A percentile compares a stretch with the other conserved stretches of the same genome.
Conservation (phyloP, 2,888 invertebrate genomes). For the Iphiclides podalirius region DNA sequence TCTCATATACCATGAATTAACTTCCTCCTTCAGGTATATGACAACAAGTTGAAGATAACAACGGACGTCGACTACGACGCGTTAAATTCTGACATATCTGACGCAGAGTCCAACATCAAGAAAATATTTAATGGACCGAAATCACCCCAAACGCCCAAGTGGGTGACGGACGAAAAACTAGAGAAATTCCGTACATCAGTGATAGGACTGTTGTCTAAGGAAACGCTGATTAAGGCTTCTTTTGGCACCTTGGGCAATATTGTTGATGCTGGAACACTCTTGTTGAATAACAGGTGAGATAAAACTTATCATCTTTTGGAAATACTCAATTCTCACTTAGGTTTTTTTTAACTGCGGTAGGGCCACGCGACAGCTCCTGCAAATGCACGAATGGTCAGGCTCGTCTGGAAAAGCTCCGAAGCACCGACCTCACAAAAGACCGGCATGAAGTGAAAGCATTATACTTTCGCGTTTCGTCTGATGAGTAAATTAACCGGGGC, state of each 20-base stretch:
- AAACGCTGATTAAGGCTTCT: slow-evolving; percentile 53
- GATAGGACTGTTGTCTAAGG: slow-evolving; percentile 47
- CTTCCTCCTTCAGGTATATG: slow-evolving; percentile 51
- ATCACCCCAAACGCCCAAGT: slow-evolving; percentile 47
- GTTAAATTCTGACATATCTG: slow-evolving; percentile 43
- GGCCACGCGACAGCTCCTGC: no score
- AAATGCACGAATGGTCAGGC: no score
- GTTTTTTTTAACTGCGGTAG: no score
- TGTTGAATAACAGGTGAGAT: slow-evolving; percentile 61
- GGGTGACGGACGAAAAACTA: slow-evolving; percentile 59
- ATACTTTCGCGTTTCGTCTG: no score
- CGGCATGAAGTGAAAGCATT: no score
- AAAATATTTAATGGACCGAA: slow-evolving; percentile 44
- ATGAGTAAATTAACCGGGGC: no score
- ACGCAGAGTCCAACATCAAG: slow-evolving; percentile 41
- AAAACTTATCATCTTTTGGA: no score
- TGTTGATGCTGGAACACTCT: slow-evolving; percentile 65
- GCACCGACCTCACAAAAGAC: no score
- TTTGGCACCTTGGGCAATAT: slow-evolving; percentile 60
- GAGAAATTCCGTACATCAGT: slow-evolving; percentile 39
- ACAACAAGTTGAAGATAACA: slow-evolving; percentile 43
- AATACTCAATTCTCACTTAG: not conserved
- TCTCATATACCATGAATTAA: no score
- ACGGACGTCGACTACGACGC: slow-evolving; percentile 49
- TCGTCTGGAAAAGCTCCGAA: no score